These are phyloP conservation scores for Menidia menidia DNA, from an alignment of 2,797 vertebrate species.

Conservation along the genomic window DNA sequence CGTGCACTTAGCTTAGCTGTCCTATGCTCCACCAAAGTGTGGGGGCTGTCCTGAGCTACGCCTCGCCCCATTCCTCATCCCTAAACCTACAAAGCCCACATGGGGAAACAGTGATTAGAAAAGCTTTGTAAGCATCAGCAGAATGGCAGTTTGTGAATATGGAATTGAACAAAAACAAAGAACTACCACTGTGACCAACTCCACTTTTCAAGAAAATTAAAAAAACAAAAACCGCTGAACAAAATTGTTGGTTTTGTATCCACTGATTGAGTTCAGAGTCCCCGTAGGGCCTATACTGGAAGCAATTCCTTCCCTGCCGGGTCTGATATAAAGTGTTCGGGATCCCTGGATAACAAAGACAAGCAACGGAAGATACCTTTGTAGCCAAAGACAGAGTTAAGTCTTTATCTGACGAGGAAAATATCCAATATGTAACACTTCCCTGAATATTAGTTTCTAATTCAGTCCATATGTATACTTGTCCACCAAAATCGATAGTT, in stretches of 20 bases:
- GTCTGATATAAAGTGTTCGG: neutral
- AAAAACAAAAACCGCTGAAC: conserved; percentile 6
- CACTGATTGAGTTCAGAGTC: conserved; percentile 17
- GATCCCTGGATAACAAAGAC: no score
- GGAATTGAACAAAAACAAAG: conserved; percentile 18
- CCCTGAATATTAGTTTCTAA: no score
- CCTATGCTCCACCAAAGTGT: conserved; percentile 1
- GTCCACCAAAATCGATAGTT: no score
- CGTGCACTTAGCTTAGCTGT: conserved; percentile 39
- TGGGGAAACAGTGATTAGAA: conserved; percentile 33
- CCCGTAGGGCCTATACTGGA: conserved; percentile 34
- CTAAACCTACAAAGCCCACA: conserved; percentile 6
- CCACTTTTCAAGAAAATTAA: no score
- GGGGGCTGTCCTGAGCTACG: conserved; percentile 51
- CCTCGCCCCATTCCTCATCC: conserved; percentile 37
- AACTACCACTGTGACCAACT: no score
- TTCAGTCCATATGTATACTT: no score
- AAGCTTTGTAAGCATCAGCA: conserved; percentile 17
- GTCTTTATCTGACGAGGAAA: no score
- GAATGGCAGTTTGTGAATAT: conserved; percentile 6
- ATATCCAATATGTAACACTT: no score
- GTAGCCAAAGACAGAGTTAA: no score
- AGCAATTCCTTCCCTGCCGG: conserved; percentile 26
- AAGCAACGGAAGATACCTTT: no score
- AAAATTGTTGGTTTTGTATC: conserved; percentile 22